A percentile compares a stretch with the other conserved stretches of the same genome.
These are phyloP conservation scores for Samia ricini DNA, from an alignment of 1,140 invertebrate genomes.

Conservation along the genomic window DNA sequence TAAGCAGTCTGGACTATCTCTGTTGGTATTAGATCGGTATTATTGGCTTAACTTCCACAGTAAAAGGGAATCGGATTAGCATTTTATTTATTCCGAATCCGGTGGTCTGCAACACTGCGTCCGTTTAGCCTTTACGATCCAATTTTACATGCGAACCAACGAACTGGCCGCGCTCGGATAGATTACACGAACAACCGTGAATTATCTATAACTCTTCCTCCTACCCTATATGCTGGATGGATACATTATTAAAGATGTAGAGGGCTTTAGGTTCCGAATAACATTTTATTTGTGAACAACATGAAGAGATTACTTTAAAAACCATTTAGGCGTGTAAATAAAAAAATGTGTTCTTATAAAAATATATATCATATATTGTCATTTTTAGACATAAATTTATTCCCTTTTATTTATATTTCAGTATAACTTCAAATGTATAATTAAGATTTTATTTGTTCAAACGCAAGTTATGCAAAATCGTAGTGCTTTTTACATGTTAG, in stretches of 20 bases:
- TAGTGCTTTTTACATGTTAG: too few species aligned
- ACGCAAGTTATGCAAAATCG: too few species aligned
- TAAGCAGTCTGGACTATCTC: constrained; percentile 16
- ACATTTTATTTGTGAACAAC: too few species aligned
- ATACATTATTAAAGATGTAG: not conserved
- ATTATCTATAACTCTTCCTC: not conserved
- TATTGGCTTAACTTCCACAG: constrained; percentile 25
- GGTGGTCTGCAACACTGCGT: not conserved
- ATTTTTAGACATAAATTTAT: too few species aligned
- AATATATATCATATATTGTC: too few species aligned
- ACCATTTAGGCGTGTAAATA: too few species aligned
- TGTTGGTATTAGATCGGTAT: constrained; percentile 14
- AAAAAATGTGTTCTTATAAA: too few species aligned
- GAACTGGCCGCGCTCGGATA: constrained; percentile 8
- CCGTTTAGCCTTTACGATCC: constrained; percentile 14
- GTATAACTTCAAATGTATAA: too few species aligned
- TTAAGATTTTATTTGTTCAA: too few species aligned
- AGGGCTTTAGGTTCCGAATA: too few species aligned
- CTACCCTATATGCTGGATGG: not conserved
- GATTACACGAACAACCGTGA: constrained; percentile 13
- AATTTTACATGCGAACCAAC: constrained; percentile 18
- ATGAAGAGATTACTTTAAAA: too few species aligned
- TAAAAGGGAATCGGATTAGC: constrained; percentile 25
- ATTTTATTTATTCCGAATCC: constrained; percentile 33
- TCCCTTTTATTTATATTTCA: too few species aligned